Conservation (phyloP, 2,888 invertebrate species). For the Athalia cordata region DNA sequence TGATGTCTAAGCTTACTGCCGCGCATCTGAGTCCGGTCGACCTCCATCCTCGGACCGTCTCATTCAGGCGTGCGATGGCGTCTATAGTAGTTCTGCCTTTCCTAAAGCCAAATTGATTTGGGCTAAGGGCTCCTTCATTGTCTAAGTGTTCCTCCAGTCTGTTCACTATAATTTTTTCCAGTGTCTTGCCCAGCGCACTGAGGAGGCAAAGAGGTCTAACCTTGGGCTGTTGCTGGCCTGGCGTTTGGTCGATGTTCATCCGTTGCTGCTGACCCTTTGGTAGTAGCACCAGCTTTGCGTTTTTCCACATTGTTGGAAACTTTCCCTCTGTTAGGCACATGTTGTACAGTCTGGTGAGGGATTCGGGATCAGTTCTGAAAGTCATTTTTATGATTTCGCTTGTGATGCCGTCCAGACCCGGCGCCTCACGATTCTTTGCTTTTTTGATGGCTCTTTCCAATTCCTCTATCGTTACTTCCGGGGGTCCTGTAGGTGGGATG, state of each 20-base stretch:
- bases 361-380: conserved; percentile 42
- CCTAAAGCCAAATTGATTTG: conserved; percentile 47
- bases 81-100: conserved; percentile 47
- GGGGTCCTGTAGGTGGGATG: neutral
- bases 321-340: conserved; percentile 33
- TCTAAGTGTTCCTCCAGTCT: conserved; percentile 50
- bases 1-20: conserved; percentile 48
- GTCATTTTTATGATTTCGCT: conserved; percentile 51
- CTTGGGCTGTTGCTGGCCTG: neutral
- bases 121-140: conserved; percentile 36
- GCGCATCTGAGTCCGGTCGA: conserved; percentile 16
- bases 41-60: no score
- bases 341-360: conserved; percentile 46
- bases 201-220: conserved; percentile 58
- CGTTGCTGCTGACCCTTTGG: conserved; percentile 3
- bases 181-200: conserved; percentile 54
- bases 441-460: neutral
- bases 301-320: conserved; percentile 53
- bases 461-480: conserved; percentile 18
- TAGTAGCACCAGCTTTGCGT: conserved; percentile 50
- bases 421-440: conserved; percentile 1
- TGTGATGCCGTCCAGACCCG: conserved; percentile 48
- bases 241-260: no score
- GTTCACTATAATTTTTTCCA: conserved; percentile 55
- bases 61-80: conserved; percentile 24